Evolutionary conservation across 2,797 vertebrate species (phyloP).

Genomic region (Malacoctenus gilli): DNA sequence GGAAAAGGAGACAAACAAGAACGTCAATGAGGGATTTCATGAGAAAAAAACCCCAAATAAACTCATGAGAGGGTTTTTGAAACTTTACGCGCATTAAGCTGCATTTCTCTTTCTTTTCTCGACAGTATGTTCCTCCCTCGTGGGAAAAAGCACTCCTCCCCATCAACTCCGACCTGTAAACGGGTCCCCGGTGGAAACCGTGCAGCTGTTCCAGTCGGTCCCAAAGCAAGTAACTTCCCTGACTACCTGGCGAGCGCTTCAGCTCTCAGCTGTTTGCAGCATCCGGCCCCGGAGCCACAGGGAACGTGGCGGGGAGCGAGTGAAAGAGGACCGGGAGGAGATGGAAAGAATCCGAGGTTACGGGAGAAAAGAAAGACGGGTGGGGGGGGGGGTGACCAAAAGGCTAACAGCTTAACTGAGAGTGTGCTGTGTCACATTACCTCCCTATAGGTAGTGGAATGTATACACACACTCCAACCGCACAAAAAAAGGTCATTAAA

Average conservation of each 20-base stretch:
- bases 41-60: too few species aligned
- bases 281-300: slow-evolving; percentile 19
- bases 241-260: slow-evolving; percentile 25
- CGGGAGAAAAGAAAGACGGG: slow-evolving; percentile 20
- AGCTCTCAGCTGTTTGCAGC: slow-evolving; percentile 23
- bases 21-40: slow-evolving; percentile 6
- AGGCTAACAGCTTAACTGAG: slow-evolving; percentile 65
- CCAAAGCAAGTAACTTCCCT: slow-evolving; percentile 46
- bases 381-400: slow-evolving; percentile 35
- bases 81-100: slow-evolving; percentile 1
- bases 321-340: slow-evolving; percentile 6
- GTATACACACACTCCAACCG: slow-evolving; percentile 47
- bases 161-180: slow-evolving; percentile 59
- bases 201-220: slow-evolving; percentile 40
- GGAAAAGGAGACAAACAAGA: slow-evolving; percentile 33
- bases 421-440: slow-evolving; percentile 60
- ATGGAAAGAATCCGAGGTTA: slow-evolving; percentile 34
- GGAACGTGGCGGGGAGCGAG: slow-evolving; percentile 15
- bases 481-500: neutral
- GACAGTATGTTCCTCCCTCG: slow-evolving; percentile 3
- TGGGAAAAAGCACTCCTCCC: slow-evolving; percentile 36
- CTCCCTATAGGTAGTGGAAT: slow-evolving; percentile 55
- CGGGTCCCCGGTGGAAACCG: slow-evolving; percentile 59
- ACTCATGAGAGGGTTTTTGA: neutral
- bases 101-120: slow-evolving; percentile 17